Conservation (phyloP, 2,113 vertebrate species). For the Proterorhinus semilunaris region DNA sequence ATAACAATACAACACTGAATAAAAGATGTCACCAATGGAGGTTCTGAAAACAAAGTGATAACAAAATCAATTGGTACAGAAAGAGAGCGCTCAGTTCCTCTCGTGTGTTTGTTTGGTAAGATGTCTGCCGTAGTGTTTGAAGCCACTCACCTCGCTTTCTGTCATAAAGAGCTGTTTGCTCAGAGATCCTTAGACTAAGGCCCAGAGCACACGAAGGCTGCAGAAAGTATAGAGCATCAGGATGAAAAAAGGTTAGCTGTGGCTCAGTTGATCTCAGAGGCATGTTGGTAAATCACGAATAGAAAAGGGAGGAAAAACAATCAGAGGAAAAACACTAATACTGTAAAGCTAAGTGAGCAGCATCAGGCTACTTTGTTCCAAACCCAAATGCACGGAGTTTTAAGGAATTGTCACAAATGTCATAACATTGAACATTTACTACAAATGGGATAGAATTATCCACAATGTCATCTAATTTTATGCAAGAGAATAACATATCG, state of each 20-base stretch:
- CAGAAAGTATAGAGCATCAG: constrained; percentile 58
- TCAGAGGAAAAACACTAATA: constrained; percentile 33
- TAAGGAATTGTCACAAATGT: not conserved
- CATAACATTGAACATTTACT: not conserved
- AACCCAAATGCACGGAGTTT: not conserved
- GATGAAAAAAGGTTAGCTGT: constrained; percentile 41
- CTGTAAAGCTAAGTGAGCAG: constrained; percentile 47
- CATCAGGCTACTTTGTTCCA: not conserved
- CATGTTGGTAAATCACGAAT: constrained; percentile 59
- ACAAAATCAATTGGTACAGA: constrained; percentile 55
- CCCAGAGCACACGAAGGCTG: constrained; percentile 61
- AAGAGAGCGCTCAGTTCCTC: constrained; percentile 60
- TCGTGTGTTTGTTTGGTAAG: constrained; percentile 71
- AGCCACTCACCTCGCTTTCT: constrained; percentile 70
- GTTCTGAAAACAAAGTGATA: constrained; percentile 66
- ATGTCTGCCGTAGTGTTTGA: constrained; percentile 71
- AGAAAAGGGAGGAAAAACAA: constrained; percentile 58
- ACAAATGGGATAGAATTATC: not conserved
- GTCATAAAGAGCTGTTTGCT: constrained; percentile 79
- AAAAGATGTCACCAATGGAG: constrained; percentile 57
- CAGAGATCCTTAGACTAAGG: constrained; percentile 74
- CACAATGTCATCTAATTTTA: not conserved
- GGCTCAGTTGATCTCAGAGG: constrained; percentile 69
- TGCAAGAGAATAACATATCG: not conserved
- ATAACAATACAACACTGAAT: constrained; percentile 13